Evolutionary conservation across 2,113 vertebrate species (phyloP).

Genomic region (Oreochromis spilurus): DNA sequence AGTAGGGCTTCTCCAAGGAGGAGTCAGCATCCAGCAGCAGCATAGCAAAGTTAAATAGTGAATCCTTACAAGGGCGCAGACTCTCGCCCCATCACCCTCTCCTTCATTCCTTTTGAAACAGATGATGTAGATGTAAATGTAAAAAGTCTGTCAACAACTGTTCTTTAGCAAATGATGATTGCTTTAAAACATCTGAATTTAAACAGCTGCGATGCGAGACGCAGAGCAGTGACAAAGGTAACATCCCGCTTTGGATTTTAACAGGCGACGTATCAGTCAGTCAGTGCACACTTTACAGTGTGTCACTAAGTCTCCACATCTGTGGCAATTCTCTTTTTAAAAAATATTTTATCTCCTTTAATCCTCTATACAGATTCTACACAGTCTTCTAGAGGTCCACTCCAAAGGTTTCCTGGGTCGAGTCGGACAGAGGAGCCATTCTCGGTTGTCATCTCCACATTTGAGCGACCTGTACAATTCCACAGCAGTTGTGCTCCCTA

Average conservation of each 20-base stretch:
- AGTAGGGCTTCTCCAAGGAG: not conserved
- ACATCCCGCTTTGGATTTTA: slow-evolving; percentile 55
- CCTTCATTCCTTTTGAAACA: slow-evolving; percentile 23
- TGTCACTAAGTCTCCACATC: not conserved
- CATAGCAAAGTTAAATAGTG: not conserved
- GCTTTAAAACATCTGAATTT: not conserved
- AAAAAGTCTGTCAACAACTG: not conserved
- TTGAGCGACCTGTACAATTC: slow-evolving; percentile 8
- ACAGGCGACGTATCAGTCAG: slow-evolving; percentile 30
- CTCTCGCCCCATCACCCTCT: not conserved
- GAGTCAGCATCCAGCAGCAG: not conserved
- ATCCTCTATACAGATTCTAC: slow-evolving; percentile 18
- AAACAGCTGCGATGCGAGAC: slow-evolving; percentile 37
- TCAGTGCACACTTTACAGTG: slow-evolving; percentile 18
- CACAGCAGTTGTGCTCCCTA: slow-evolving; percentile 14
- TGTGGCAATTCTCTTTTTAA: slow-evolving; percentile 5
- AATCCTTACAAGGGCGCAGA: not conserved
- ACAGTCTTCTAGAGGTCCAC: slow-evolving; percentile 25
- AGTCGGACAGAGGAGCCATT: not conserved
- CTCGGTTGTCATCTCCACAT: slow-evolving; percentile 8
- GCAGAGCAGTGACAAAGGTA: slow-evolving; percentile 26
- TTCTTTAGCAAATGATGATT: slow-evolving; percentile 1
- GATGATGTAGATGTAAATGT: slow-evolving; percentile 28
- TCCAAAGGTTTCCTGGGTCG: not conserved
- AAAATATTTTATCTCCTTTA: slow-evolving; percentile 11